Conservation (phyloP, 2,113 vertebrate genomes). For the Tupaia tana region DNA sequence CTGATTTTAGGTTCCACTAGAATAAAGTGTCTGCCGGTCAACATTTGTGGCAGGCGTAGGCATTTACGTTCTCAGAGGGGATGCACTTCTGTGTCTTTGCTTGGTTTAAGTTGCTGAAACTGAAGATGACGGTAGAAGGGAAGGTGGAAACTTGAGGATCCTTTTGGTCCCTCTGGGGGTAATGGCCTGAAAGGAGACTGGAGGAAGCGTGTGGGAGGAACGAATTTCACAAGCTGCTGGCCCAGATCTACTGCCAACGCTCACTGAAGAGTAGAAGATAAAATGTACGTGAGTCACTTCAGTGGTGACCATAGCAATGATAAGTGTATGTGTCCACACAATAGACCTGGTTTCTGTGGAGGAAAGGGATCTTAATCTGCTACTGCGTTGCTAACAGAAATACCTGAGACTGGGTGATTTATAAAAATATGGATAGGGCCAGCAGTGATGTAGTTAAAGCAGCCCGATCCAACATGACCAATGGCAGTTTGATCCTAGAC, state of each 20-base stretch:
- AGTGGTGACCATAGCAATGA: background rate
- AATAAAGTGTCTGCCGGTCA: background rate
- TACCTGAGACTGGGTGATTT: too few relatives aligned
- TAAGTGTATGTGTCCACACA: too few relatives aligned
- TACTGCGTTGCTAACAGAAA: too few relatives aligned
- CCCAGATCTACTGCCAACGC: background rate
- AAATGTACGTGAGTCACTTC: conserved; percentile 19
- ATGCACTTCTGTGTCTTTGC: background rate
- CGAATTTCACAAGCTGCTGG: conserved; percentile 37
- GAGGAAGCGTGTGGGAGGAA: background rate
- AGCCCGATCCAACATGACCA: too few relatives aligned
- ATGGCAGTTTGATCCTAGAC: too few relatives aligned
- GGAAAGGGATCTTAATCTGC: too few relatives aligned
- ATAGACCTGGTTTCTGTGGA: background rate
- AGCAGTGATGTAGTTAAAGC: too few relatives aligned
- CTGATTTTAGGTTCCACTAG: background rate
- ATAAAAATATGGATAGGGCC: too few relatives aligned
- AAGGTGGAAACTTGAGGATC: background rate
- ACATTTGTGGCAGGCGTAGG: background rate
- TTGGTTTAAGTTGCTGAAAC: background rate
- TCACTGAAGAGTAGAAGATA: conserved; percentile 16
- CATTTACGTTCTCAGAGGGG: background rate
- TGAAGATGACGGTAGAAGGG: fast-evolving
- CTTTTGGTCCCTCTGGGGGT: background rate
- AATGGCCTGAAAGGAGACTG: background rate